Evolutionary conservation across 2,113 vertebrate genomes (phyloP), one percentile per base, ranked within the genome.

Genomic region (Poeciliopsis turrubarensis): DNA sequence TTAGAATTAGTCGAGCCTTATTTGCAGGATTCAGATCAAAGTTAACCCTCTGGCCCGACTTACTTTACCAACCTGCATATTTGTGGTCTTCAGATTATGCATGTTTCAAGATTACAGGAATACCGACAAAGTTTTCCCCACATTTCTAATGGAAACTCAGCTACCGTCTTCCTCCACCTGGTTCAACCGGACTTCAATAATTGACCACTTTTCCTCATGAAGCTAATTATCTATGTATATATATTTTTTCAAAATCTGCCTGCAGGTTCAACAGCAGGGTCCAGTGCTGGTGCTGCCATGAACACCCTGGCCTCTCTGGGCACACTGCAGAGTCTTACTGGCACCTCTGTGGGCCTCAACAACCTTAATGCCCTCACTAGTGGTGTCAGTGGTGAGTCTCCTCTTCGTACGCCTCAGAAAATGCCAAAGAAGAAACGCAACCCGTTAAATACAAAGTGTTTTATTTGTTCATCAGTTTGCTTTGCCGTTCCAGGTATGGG

Each of bases 301-400:
- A 98, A 95, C 91, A 97, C 97, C 75, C 91, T 98, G 94, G 96
- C 97, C 89, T 98, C 97, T 91, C 94, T 98, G 87, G 95, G 97
- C 81, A 96, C 96, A 88, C 95, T 98, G 84, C 97, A 98, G 94
- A 95, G 97, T 91, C 77, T 98, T 87, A 96, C 96, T 75, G 97
- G 96, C 92, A 95, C 95, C 79, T 97, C 97, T 66, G 90, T 98
- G 83, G 97, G 97, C 92, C 88, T 98, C 95, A 97, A 96, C 89
- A 98, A 96, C 92, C 97, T 98, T 87, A 98, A 97, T 91, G 96
- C 97, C 95, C 97, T 98, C 94, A 96, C 97, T 95, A 95, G 95
- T 95, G 96, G 95, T 90, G 94, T 97, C 90, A 92, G 94, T 93
- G 96, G 97, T 97, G 94, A 96, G 95, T 62, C 57, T 6, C 7